Evolutionary conservation across 2,113 vertebrate species (phyloP), one percentile per base, ranked within the genome.

Genomic region (Pseudolaguvia tuberculata): DNA sequence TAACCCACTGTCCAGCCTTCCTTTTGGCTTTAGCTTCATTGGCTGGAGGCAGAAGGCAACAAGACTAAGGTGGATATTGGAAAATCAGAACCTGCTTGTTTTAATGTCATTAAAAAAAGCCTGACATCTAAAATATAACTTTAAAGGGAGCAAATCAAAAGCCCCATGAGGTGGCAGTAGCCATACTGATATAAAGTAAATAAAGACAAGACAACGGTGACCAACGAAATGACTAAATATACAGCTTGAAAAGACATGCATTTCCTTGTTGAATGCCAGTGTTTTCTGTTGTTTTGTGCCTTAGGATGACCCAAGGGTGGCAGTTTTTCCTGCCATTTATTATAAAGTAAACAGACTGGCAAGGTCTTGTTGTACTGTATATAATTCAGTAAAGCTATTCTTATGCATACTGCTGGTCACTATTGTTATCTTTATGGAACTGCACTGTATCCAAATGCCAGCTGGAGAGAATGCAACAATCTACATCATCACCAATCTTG

Each of bases 81-180:
- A 13, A 68, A 20, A 72, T 50, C 50, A 56, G 52, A 61, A 65
- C 27, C 27, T 73, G 35, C 42, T 58, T n/a, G 21, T 31, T 52
- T 76, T 68, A 31, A 80, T 48, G 59, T 21, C 65, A n/a, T 42
- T 20, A 35, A 48, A 42, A 75, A 73, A 73, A 8, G 39, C 75
- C 74, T 77, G 74, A 53, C 47, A 48, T 15, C 48, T 56, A 56
- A 76, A 52, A 56, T 72, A 73, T 73, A 66, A 27, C 47, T 70
- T 66, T 53, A 23, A 72, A 31, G 48, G 73, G 55, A 48, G 52
- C 45, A 47, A 70, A 52, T 57, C 58, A 56, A 59, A 56, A 50
- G 23, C 79, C 48, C 50, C 5, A 8, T 12, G 15, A 56, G 21
- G 51, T 56, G 68, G 39, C 52, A 20, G 27, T 57, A 21, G 42